These are phyloP conservation scores for Crematogaster levior DNA, from an alignment of 2,888 invertebrate genomes.

Conservation along the genomic window DNA sequence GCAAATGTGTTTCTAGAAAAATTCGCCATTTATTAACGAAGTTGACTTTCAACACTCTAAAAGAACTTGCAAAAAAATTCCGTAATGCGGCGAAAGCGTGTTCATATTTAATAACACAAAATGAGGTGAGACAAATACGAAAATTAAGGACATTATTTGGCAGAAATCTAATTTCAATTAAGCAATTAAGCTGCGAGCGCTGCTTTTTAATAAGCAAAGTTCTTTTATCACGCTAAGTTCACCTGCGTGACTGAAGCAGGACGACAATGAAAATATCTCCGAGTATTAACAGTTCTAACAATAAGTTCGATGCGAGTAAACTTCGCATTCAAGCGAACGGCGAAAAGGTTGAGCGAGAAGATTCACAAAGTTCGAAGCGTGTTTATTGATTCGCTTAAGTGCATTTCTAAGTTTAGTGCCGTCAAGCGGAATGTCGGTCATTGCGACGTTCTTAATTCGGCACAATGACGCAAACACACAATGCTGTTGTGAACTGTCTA, in stretches of 20 bases:
- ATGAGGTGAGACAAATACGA: neutral
- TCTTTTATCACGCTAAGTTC: conserved; percentile 32
- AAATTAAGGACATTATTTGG: neutral
- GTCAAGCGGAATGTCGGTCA: conserved; percentile 36
- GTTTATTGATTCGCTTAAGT: conserved; percentile 66
- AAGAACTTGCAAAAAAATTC: neutral
- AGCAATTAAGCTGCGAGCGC: neutral
- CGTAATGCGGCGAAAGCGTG: neutral
- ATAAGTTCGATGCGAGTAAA: conserved; percentile 51
- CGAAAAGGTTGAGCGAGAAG: conserved; percentile 34
- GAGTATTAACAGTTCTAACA: conserved; percentile 33
- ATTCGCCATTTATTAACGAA: conserved; percentile 1
- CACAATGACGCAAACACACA: conserved; percentile 33
- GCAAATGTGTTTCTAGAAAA: neutral
- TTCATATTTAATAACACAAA: conserved; percentile 16
- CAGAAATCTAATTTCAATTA: conserved; percentile 8
- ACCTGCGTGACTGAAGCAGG: conserved; percentile 11
- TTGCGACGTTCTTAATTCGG: conserved; percentile 58
- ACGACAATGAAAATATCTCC: conserved; percentile 43
- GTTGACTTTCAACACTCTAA: neutral
- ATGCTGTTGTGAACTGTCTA: conserved; percentile 6
- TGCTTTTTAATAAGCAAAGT: conserved; percentile 42
- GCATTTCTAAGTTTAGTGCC: conserved; percentile 65
- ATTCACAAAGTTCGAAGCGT: conserved; percentile 58
- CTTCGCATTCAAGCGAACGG: conserved; percentile 45